A percentile compares a stretch with the other conserved stretches of the same genome.
Conservation (phyloP, 1,140 invertebrate species). For the Drosophila neocordata region DNA sequence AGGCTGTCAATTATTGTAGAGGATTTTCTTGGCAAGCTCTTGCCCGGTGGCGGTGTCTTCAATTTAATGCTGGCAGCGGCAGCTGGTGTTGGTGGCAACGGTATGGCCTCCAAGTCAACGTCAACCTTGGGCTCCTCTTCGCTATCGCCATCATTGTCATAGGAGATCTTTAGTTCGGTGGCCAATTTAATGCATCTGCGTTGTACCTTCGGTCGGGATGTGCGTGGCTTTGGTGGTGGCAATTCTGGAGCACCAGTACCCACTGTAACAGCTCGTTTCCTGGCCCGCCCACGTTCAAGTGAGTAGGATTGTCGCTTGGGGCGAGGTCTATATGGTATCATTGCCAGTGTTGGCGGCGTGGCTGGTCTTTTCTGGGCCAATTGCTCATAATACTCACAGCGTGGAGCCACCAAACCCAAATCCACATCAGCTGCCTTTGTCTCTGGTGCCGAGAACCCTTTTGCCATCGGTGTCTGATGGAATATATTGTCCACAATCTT, state of each 20-base stretch:
- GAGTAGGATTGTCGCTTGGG: constrained; percentile 68
- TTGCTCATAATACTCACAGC: constrained; percentile 73
- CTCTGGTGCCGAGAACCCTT: constrained; percentile 75
- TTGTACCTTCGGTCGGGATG: constrained; percentile 53
- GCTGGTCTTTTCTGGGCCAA: constrained; percentile 45
- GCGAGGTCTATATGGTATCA: constrained; percentile 35
- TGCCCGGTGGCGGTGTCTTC: not conserved
- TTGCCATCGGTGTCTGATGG: constrained; percentile 40
- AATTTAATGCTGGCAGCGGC: constrained; percentile 31
- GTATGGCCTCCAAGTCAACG: constrained; percentile 63
- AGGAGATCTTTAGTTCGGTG: constrained; percentile 74
- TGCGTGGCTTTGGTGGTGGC: constrained; percentile 67
- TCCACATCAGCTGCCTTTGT: constrained; percentile 74
- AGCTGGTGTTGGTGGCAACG: constrained; percentile 60
- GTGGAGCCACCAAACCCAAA: constrained; percentile 71
- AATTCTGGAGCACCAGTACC: constrained; percentile 45
- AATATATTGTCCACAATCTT: constrained; percentile 12
- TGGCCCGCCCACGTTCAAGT: constrained; percentile 54
- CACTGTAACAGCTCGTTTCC: constrained; percentile 37
- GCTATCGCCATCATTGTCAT: constrained; percentile 66
- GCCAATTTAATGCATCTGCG: constrained; percentile 71
- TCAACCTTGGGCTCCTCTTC: constrained; percentile 63
- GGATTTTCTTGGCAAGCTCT: constrained; percentile 40
- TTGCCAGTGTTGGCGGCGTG: constrained; percentile 26
- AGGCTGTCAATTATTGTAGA: constrained; percentile 60